These are phyloP conservation scores for Alcedo atthis DNA, from an alignment of 2,797 vertebrate species.

Conservation along the genomic window DNA sequence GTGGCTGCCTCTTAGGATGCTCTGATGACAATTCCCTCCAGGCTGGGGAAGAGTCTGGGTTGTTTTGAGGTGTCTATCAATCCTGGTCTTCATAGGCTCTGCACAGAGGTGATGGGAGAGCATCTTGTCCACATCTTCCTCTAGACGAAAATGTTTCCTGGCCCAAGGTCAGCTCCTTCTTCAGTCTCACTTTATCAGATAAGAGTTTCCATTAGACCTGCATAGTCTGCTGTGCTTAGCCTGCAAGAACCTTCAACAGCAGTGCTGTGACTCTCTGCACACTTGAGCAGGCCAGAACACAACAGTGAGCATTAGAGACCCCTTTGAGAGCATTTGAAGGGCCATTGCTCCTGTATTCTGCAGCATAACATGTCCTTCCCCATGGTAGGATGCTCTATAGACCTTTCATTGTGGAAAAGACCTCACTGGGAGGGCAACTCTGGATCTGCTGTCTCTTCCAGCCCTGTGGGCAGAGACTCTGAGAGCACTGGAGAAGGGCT, in stretches of 20 bases:
- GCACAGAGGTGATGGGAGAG: background rate
- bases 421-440: background rate
- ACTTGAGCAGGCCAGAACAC: background rate
- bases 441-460: background rate
- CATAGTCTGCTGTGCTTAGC: background rate
- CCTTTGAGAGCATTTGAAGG: background rate
- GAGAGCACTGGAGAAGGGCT: background rate
- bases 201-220: background rate
- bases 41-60: background rate
- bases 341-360: background rate
- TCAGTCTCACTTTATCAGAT: background rate
- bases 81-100: background rate
- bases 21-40: background rate
- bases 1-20: background rate
- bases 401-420: background rate
- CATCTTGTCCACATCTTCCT: background rate
- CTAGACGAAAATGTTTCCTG: background rate
- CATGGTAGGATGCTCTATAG: background rate
- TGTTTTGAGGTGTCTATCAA: background rate
- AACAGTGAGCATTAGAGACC: background rate
- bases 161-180: background rate
- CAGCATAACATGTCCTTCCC: background rate
- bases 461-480: background rate
- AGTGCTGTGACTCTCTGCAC: accelerated
- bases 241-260: background rate